phyloP scores from a whole-genome alignment of 2,113 vertebrate genomes.

The Osmerus mordax region DNA sequence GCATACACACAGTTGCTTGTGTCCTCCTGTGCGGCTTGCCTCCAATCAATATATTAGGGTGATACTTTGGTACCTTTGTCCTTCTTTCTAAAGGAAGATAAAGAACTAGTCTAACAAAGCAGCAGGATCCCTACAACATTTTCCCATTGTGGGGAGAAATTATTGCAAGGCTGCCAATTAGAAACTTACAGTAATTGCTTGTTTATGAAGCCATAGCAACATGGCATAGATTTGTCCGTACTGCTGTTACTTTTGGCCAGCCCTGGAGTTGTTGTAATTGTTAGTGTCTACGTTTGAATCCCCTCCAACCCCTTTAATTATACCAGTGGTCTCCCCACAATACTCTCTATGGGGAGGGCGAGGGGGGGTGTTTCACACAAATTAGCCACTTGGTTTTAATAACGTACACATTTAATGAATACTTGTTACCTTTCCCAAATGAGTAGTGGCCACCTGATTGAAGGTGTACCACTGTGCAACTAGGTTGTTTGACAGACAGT shows the following conservation, averaged over 20 bases:
- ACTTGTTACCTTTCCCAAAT: no score
- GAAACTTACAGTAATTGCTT: constrained; percentile 46
- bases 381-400: no score
- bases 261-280: constrained; percentile 61
- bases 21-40: no score
- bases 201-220: constrained; percentile 54
- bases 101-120: background rate
- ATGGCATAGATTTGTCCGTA: constrained; percentile 17
- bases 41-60: background rate
- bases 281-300: constrained; percentile 56
- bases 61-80: background rate
- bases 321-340: constrained; percentile 13
- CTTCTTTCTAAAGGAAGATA: constrained; percentile 1
- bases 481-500: constrained; percentile 22
- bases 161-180: constrained; percentile 22
- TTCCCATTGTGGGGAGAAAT: background rate
- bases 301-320: constrained; percentile 56
- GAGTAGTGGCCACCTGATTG: background rate
- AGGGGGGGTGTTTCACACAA: no score
- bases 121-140: background rate
- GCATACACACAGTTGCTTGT: no score
- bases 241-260: constrained; percentile 58
- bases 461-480: constrained; percentile 9
- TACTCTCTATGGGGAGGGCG: no score
- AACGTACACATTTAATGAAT: no score